phyloP scores from a whole-genome alignment of 2,888 invertebrate genomes.

The Tiliacea citrago region DNA sequence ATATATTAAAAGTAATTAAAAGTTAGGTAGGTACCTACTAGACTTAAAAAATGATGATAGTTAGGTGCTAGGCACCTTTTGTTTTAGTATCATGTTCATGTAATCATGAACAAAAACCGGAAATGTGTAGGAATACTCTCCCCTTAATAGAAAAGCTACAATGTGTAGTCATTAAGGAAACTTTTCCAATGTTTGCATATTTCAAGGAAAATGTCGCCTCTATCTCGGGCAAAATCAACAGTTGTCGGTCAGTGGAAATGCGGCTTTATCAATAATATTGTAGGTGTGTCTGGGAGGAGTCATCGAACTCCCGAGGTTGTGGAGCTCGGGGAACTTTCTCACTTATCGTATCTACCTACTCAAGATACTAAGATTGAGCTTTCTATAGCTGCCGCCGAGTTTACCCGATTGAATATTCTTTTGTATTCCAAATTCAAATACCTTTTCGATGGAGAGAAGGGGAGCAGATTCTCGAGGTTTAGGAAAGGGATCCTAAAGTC shows the following conservation, averaged over 20 bases:
- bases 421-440: constrained; percentile 46
- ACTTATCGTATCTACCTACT: constrained; percentile 27
- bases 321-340: constrained; percentile 55
- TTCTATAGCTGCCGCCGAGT: constrained; percentile 19
- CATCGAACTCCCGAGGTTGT: constrained; percentile 71
- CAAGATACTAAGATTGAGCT: constrained; percentile 43
- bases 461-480: not conserved
- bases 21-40: too few species aligned
- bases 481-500: not conserved
- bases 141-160: not conserved
- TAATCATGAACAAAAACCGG: too few species aligned
- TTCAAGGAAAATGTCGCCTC: constrained; percentile 7
- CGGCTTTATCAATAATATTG: constrained; percentile 55
- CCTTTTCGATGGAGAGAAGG: constrained; percentile 18
- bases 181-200: constrained; percentile 4
- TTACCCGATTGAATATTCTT: constrained; percentile 59
- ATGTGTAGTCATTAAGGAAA: not conserved
- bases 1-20: too few species aligned
- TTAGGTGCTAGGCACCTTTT: too few species aligned
- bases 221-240: constrained; percentile 11
- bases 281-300: constrained; percentile 68
- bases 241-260: constrained; percentile 33
- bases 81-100: too few species aligned
- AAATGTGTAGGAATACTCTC: too few species aligned
- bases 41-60: too few species aligned